Base-by-base conservation (phyloP, 2,113 vertebrate species). In the Leptobrachium leishanense region DNA sequence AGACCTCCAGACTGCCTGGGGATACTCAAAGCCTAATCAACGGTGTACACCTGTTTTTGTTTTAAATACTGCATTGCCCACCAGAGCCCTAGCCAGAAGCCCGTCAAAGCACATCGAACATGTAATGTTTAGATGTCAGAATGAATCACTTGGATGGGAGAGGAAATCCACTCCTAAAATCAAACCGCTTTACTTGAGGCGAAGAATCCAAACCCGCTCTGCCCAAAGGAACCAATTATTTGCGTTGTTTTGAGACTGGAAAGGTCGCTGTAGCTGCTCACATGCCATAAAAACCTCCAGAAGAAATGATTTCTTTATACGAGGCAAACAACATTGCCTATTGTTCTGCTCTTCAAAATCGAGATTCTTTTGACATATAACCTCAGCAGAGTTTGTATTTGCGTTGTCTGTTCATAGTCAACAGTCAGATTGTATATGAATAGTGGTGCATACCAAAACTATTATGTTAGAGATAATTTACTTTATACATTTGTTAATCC, bases 41-140 rank as follows among this genome's bases (percentile, higher is more conserved):
- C 85, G 81, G 78, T 69, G 85, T 89, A 85, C 89, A 89, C 90
- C 89, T 90, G 87, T 85, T 90, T 92, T 87, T 85, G 82, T 85
- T 88, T 88, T 85, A 88, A 86, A 85, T 84, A 84, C 82, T 85
- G 84, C 84, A 84, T 83, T 85, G 83, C 82, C 83, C 79, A 62
- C 81, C 65, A 80, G 84, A 86, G 53, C 81, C 89, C 81, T 79
- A 82, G 79, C 76, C 82, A 80, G 74, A 55, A 43, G 77, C 77
- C 20, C 75, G 86, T 89, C 83, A 0, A 63, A 81, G 79, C 77
- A 79, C 76, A 85, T 87, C 86, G 82, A 57, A 79, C 43, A 66
- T 83, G 84, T 84, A 79, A 20, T 87, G 83, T 88, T 88, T 86
- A 84, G 85, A 77, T 88, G 84, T 81, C 87, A 86, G 87, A 86